A percentile compares a stretch with the other conserved stretches of the same genome.
Conservation (phyloP, 2,113 vertebrate species). For the Sinocyclocheilus anophthalmus region DNA sequence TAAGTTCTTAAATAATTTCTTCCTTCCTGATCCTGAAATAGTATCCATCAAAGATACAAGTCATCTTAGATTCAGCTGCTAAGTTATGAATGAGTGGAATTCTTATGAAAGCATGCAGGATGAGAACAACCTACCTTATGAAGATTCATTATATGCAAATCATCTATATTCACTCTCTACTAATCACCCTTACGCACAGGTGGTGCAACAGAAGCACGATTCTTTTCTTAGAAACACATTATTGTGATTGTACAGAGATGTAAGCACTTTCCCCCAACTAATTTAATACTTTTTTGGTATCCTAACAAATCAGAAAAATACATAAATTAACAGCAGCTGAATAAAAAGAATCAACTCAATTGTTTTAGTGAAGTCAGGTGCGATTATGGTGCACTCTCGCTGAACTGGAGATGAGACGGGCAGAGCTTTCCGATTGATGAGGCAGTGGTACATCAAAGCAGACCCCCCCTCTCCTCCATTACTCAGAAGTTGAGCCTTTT, state of each 20-base stretch:
- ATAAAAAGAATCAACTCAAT: slow-evolving; percentile 29
- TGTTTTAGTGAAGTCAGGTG: slow-evolving; percentile 10
- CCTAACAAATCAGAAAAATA: background rate
- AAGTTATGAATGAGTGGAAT: slow-evolving; percentile 55
- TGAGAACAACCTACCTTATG: slow-evolving; percentile 43
- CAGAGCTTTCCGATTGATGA: slow-evolving; percentile 30
- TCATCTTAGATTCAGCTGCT: slow-evolving; percentile 50
- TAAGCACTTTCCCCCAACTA: background rate
- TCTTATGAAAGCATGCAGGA: slow-evolving; percentile 38
- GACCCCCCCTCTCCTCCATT: background rate
- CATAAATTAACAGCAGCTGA: slow-evolving; percentile 38
- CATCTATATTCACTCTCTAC: slow-evolving; percentile 32
- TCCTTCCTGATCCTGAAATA: slow-evolving; percentile 52
- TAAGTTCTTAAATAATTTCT: slow-evolving; percentile 51
- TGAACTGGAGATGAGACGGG: slow-evolving; percentile 29
- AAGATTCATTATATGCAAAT: slow-evolving; percentile 49
- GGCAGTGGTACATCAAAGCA: slow-evolving; percentile 19
- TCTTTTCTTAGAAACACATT: slow-evolving; percentile 12
- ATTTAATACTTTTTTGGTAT: background rate
- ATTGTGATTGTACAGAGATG: background rate
- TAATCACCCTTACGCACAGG: slow-evolving; percentile 11
- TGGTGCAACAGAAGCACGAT: background rate
- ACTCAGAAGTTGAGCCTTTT: background rate
- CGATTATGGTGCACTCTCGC: background rate
- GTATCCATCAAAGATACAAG: slow-evolving; percentile 41